These are phyloP conservation scores for Drosophila pruinosa DNA, from an alignment of 1,140 invertebrate species.

Conservation along the genomic window DNA sequence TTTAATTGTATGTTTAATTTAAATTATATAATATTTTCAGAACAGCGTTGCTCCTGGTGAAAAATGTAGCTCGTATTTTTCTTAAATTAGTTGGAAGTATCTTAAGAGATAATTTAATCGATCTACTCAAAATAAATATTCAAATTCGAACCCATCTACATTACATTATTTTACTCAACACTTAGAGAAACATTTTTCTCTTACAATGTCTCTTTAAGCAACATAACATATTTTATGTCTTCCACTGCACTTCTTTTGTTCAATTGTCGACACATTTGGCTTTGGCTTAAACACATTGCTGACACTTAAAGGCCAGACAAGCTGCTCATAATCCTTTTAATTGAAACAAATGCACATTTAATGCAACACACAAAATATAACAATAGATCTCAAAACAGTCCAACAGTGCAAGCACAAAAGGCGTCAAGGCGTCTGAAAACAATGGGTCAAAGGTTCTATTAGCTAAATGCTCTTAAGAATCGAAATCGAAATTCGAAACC, in stretches of 20 bases:
- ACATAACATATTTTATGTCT: not conserved
- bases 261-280: conserved; percentile 35
- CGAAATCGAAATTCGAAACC: conserved; percentile 65
- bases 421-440: conserved; percentile 76
- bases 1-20: not conserved
- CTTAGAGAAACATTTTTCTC: not conserved
- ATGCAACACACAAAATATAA: conserved; percentile 3
- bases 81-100: no score
- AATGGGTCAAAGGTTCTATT: conserved; percentile 60
- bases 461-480: conserved; percentile 41
- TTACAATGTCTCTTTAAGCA: not conserved
- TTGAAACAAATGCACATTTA: conserved; percentile 77
- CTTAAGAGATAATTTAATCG: no score
- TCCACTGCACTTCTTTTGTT: conserved; percentile 5
- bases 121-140: no score
- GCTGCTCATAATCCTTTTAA: conserved; percentile 68
- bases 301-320: conserved; percentile 41
- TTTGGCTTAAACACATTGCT: conserved; percentile 5
- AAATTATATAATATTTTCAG: not conserved
- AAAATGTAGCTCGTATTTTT: no score
- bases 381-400: conserved; percentile 15
- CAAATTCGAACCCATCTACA: no score
- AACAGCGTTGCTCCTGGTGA: no score
- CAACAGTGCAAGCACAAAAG: conserved; percentile 41
- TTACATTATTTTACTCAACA: not conserved